Evolutionary conservation across 2,888 invertebrate genomes (phyloP), one percentile per base, ranked within the genome.

Genomic region (Sthenelais limicola): DNA sequence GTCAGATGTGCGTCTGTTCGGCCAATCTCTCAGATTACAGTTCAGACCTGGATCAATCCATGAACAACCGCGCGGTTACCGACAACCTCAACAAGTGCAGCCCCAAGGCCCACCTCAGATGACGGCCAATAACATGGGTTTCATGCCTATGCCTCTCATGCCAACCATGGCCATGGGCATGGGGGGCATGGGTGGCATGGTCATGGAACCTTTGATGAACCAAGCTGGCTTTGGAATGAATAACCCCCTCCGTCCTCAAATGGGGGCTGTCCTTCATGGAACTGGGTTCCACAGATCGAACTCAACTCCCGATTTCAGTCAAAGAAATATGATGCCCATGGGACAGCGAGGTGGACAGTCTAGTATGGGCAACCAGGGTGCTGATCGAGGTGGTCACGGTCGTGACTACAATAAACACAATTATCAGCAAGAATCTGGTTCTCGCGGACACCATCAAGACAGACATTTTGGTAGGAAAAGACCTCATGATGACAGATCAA

Each of bases 1-100:
- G 78, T 90, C 92, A 52, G 94, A 93, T 0, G 91, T 93, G 0
- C 85, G 89, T 0, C 84, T 95, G 18, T 94, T 89, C 83, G 91
- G 93, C 74, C 89, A 38, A 38, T 54, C 43, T 18, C 54, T 83
- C 0, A 75, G 72, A 30, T 47, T 82, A 54, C 82, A 81, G 68
- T 66, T 75, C 15, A 74, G 83, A 33, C 77, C 80, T 67, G 82
- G 62, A 7, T 62, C 62, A 1, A 24, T 62, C 1, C 62, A 62
- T 28, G 38, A n/a, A 24, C 51, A 51, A n/a, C n/a, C 18, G 7
- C 9, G 9, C 12, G 12, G 12, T 7, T 24, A 51, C 9, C 51
- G 24, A 51, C 54, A 54, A 32, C 5, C 12, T 5, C 28, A n/a
- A 7, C 35, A 62, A 26, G 38, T 38, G 5, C 12, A 32, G 5